Conservation (phyloP, 2,888 invertebrate species). For the Lagria hirta region DNA sequence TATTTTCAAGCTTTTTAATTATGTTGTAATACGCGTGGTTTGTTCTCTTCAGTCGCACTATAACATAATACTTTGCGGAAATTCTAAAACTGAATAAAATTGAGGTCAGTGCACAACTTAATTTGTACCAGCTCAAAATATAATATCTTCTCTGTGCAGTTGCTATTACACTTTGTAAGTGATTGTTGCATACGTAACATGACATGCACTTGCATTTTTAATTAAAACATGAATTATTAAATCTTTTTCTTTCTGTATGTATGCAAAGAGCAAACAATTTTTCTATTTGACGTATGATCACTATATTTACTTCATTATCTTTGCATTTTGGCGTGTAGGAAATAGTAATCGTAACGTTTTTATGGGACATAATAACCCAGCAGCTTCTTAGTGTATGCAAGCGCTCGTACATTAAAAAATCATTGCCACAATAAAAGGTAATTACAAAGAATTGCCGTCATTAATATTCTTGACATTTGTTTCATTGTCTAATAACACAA, state of each 20-base stretch:
- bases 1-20: no score
- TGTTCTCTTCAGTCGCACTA: no score
- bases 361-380: slow-evolving; percentile 32
- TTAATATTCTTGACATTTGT: slow-evolving; percentile 2
- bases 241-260: no score
- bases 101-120: slow-evolving; percentile 38
- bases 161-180: slow-evolving; percentile 24
- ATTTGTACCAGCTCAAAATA: slow-evolving; percentile 33
- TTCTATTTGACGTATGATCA: slow-evolving; percentile 40
- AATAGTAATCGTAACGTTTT: slow-evolving; percentile 32
- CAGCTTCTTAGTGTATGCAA: no score
- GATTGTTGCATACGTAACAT: slow-evolving; percentile 19
- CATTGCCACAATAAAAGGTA: no score
- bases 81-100: slow-evolving; percentile 39
- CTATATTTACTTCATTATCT: slow-evolving; percentile 38
- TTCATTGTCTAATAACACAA: neutral
- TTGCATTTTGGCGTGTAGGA: slow-evolving; percentile 34
- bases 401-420: no score
- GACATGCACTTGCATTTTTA: slow-evolving; percentile 17
- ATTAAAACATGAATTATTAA: slow-evolving; percentile 14
- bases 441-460: no score
- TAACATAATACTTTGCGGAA: no score
- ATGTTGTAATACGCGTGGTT: no score
- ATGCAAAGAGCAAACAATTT: no score
- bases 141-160: slow-evolving; percentile 15